These are phyloP conservation scores for Vesta saturnalis DNA, from an alignment of 2,888 invertebrate species.

Conservation along the genomic window DNA sequence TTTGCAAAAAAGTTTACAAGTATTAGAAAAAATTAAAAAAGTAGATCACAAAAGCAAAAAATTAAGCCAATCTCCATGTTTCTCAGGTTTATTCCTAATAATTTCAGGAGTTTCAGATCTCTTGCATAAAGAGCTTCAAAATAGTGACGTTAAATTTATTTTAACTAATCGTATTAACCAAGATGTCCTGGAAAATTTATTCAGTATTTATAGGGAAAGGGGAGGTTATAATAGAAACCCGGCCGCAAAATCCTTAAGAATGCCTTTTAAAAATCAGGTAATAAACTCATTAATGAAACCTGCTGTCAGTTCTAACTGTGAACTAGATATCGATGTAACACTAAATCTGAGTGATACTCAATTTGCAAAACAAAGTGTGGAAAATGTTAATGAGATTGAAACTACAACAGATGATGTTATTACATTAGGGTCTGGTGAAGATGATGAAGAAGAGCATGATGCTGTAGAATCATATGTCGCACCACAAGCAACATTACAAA, in stretches of 20 bases:
- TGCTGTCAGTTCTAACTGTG: not conserved
- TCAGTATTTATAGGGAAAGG: not conserved
- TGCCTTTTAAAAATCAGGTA: not conserved
- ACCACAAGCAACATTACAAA: not conserved
- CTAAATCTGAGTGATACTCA: not conserved
- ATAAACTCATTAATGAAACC: no score
- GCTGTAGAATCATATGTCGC: no score
- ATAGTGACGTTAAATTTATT: no score
- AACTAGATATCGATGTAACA: not conserved
- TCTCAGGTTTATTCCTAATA: not conserved
- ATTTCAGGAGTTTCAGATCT: not conserved
- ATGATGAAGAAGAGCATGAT: not conserved
- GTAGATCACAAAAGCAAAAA: not conserved
- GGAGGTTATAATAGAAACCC: not conserved
- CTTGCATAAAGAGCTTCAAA: not conserved
- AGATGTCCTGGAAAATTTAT: not conserved
- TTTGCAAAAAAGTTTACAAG: not conserved
- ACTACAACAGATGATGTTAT: no score
- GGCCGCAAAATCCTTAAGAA: not conserved
- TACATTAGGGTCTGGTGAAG: no score
- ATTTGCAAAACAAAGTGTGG: not conserved
- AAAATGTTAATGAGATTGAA: no score
- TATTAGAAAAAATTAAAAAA: not conserved
- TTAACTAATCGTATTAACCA: no score
- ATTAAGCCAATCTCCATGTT: not conserved